Percentiles rank a stretch among this genome's conserved stretches.
phyloP scores from a whole-genome alignment of 1,140 invertebrate species.

The Helicorthomorpha holstii region DNA sequence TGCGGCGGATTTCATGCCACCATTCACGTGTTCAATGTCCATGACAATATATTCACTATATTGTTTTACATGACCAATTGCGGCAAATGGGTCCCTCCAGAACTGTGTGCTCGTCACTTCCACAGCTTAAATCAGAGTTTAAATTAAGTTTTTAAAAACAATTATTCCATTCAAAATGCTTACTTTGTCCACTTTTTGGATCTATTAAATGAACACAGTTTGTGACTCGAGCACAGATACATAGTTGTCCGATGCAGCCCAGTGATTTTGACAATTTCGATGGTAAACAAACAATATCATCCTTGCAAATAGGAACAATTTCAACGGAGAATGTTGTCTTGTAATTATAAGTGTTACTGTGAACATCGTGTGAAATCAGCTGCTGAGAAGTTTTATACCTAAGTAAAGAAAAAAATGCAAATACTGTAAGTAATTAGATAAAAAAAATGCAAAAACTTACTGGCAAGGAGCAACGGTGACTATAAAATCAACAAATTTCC shows the following conservation, averaged over 20 bases:
- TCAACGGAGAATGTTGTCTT: conserved; percentile 84
- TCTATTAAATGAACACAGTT: conserved; percentile 85
- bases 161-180: conserved; percentile 16
- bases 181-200: conserved; percentile 75
- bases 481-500: conserved; percentile 93
- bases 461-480: conserved; percentile 56
- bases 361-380: conserved; percentile 91
- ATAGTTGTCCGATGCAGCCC: conserved; percentile 82
- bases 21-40: conserved; percentile 65
- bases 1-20: conserved; percentile 55
- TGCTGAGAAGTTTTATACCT: conserved; percentile 81
- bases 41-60: conserved; percentile 87
- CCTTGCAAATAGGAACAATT: conserved; percentile 88
- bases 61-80: conserved; percentile 78
- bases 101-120: conserved; percentile 63
- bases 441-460: conserved; percentile 9
- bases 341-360: conserved; percentile 94
- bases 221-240: conserved; percentile 74
- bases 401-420: conserved; percentile 24
- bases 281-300: conserved; percentile 85
- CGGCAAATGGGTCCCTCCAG: conserved; percentile 70
- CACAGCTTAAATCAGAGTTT: conserved; percentile 41
- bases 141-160: conserved; percentile 10
- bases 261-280: conserved; percentile 69
- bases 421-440: conserved; percentile 4